phyloP scores from a whole-genome alignment of 2,113 vertebrate species.

The Tapirus terrestris region DNA sequence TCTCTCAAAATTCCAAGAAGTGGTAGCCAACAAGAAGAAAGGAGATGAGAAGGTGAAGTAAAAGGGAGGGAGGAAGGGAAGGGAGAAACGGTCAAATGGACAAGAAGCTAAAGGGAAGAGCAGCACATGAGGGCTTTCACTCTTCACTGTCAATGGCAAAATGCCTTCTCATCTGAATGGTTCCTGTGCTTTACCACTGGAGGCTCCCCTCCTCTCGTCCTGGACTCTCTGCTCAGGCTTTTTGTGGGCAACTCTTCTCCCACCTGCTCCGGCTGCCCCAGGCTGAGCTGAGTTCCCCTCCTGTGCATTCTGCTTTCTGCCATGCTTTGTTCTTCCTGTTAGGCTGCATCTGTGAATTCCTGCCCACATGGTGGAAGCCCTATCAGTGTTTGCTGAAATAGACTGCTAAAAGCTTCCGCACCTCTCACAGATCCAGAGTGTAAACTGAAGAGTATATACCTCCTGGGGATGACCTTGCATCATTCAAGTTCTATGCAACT shows the following conservation, averaged over 20 bases:
- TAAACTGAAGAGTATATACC: neutral
- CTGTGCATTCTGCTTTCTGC: neutral
- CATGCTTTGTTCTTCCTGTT: neutral
- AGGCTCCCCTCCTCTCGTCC: too few relatives aligned
- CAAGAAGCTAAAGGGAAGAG: neutral
- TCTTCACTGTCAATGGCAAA: neutral
- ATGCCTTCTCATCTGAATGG: neutral
- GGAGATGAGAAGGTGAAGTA: neutral
- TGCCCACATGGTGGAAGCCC: neutral
- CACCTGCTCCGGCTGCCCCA: neutral
- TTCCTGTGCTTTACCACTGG: neutral
- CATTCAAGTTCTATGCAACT: neutral
- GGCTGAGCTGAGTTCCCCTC: neutral
- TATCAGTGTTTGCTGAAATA: neutral
- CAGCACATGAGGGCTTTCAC: neutral
- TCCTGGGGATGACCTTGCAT: neutral
- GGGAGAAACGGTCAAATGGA: accelerated
- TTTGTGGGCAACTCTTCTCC: neutral
- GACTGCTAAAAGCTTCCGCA: neutral
- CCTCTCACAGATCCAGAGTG: neutral
- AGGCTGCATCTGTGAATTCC: neutral
- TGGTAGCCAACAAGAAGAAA: neutral
- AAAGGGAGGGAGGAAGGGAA: neutral
- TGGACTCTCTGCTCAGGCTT: neutral
- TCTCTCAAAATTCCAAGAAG: neutral